Evolutionary conservation across 2,888 invertebrate species (phyloP).

Genomic region (Ormyrus rosae): DNA sequence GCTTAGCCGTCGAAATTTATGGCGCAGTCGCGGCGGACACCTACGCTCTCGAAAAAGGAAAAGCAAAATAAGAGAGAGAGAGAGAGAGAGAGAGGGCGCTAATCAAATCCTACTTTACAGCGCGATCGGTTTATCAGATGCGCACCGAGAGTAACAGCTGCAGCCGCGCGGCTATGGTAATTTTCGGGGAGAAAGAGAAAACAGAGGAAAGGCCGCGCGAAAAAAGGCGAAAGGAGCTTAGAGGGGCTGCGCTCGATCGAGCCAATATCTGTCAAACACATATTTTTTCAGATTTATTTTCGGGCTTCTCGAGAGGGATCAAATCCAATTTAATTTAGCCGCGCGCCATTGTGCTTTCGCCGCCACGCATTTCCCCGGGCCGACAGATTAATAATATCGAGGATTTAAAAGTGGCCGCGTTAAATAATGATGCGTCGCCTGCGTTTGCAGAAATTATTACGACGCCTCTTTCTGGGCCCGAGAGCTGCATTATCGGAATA

Average conservation of each 20-base stretch:
- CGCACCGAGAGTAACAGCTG: constrained; percentile 67
- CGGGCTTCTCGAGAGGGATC: constrained; percentile 61
- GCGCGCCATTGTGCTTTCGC: constrained; percentile 54
- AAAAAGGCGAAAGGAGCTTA: constrained; percentile 54
- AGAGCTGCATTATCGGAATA: background rate
- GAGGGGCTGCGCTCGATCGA: constrained; percentile 53
- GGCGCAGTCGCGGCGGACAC: constrained; percentile 45
- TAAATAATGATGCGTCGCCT: constrained; percentile 38
- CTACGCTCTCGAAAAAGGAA: constrained; percentile 56
- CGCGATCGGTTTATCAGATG: constrained; percentile 72
- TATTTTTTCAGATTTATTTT: constrained; percentile 73
- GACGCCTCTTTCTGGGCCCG: background rate
- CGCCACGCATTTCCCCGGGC: constrained; percentile 4
- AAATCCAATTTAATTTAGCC: constrained; percentile 71
- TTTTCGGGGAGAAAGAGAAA: constrained; percentile 61
- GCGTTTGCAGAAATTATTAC: background rate
- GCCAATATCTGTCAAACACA: constrained; percentile 74
- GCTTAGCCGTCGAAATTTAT: constrained; percentile 62
- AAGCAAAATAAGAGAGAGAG: background rate
- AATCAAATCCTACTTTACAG: constrained; percentile 54
- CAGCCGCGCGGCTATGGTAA: constrained; percentile 71
- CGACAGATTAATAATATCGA: constrained; percentile 52
- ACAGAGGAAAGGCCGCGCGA: constrained; percentile 34
- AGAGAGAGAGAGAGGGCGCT: background rate
- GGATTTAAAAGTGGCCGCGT: constrained; percentile 39